phyloP scores from a whole-genome alignment of 2,797 vertebrate genomes.

The Gambelia wislizenii region DNA sequence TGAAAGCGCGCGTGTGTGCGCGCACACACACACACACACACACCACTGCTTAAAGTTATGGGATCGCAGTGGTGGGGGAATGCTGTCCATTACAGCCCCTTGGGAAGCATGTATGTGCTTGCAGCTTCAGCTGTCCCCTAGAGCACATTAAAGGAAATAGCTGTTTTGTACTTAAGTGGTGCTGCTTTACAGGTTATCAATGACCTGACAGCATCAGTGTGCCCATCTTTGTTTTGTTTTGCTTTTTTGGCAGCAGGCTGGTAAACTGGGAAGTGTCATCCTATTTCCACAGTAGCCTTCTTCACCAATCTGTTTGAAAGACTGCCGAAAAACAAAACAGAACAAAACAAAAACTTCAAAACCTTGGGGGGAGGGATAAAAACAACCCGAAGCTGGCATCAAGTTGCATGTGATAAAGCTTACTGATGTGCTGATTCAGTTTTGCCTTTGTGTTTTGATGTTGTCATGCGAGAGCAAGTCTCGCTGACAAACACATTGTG shows the following conservation, averaged over 20 bases:
- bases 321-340: slow-evolving; percentile 55
- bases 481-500: slow-evolving; percentile 53
- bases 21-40: background rate
- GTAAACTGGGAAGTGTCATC: slow-evolving; percentile 28
- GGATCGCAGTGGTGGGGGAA: background rate
- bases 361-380: background rate
- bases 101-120: background rate
- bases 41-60: background rate
- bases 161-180: background rate
- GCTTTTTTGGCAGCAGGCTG: background rate
- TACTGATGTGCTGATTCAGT: slow-evolving; percentile 75
- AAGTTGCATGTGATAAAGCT: slow-evolving; percentile 66
- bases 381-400: slow-evolving; percentile 46
- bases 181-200: background rate
- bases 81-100: background rate
- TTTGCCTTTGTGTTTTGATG: slow-evolving; percentile 74
- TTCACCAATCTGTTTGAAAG: slow-evolving; percentile 46
- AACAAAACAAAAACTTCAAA: background rate
- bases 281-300: slow-evolving; percentile 5
- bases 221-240: background rate
- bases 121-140: background rate
- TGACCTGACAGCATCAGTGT: background rate
- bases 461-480: slow-evolving; percentile 68
- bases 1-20: too few species aligned
- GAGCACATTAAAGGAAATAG: background rate